phyloP scores from a whole-genome alignment of 2,113 vertebrate genomes.

The Montifringilla adamsi region DNA sequence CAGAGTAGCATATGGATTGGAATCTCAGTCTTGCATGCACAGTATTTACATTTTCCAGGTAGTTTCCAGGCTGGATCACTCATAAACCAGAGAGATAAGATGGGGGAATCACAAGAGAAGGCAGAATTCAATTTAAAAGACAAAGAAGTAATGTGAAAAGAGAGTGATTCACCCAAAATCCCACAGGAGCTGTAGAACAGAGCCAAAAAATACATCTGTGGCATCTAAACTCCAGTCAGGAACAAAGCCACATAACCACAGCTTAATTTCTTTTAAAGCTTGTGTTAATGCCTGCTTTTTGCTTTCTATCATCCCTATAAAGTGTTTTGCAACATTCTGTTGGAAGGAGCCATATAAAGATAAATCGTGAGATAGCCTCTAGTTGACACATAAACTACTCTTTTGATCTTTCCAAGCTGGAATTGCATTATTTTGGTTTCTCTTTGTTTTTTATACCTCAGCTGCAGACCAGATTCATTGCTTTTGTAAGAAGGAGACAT shows the following conservation, averaged over 20 bases:
- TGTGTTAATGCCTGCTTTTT: not conserved
- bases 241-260: not conserved
- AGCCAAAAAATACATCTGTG: not conserved
- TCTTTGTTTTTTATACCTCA: not conserved
- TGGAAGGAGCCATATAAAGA: not conserved
- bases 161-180: not conserved
- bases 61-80: not conserved
- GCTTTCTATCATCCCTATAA: not conserved
- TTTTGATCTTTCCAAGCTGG: not conserved
- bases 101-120: not conserved
- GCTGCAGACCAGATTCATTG: conserved; percentile 14
- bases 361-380: not conserved
- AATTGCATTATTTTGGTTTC: not conserved
- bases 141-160: not conserved
- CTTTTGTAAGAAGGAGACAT: conserved; percentile 37
- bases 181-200: not conserved
- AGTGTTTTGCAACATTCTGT: not conserved
- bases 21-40: not conserved
- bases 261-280: not conserved
- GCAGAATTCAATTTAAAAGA: not conserved
- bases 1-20: not conserved
- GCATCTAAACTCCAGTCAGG: not conserved
- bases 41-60: conserved; percentile 2
- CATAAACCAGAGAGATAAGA: not conserved
- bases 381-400: not conserved